These are phyloP conservation scores for Cinara cedri DNA, from an alignment of 2,888 invertebrate genomes.

Conservation along the genomic window DNA sequence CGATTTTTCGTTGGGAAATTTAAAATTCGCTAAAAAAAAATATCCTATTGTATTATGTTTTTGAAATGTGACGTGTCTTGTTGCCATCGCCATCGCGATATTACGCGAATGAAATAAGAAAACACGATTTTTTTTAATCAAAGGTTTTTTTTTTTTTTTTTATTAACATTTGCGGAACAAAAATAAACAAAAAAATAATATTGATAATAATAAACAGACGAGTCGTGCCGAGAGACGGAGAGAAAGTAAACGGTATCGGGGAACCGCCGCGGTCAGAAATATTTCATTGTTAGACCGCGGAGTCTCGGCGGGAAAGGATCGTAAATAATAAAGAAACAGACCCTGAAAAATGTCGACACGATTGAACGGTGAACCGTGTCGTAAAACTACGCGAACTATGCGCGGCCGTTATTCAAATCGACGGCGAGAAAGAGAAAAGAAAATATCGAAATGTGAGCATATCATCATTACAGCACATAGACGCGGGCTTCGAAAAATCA, in stretches of 20 bases:
- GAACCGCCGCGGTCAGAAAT: conserved; percentile 31
- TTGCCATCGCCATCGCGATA: no score
- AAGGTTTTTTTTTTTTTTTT: no score
- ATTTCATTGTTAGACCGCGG: conserved; percentile 38
- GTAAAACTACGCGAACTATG: conserved; percentile 16
- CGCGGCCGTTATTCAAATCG: conserved; percentile 23
- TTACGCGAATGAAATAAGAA: no score
- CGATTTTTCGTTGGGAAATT: no score
- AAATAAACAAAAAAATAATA: no score
- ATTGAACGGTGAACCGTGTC: neutral
- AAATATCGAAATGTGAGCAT: neutral
- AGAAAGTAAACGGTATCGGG: neutral
- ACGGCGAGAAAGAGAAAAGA: conserved; percentile 1
- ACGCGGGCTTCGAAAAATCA: no score
- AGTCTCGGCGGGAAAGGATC: conserved; percentile 27
- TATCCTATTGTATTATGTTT: no score
- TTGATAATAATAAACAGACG: no score
- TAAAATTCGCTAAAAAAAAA: no score
- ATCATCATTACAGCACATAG: neutral
- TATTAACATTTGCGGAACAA: no score
- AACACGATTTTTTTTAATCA: no score
- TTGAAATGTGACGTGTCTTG: no score
- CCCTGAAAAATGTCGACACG: conserved; percentile 39
- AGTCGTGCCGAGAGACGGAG: neutral
- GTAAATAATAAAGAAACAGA: conserved; percentile 46